Evolutionary conservation across 2,113 vertebrate genomes (phyloP).

Genomic region (Garra rufa): DNA sequence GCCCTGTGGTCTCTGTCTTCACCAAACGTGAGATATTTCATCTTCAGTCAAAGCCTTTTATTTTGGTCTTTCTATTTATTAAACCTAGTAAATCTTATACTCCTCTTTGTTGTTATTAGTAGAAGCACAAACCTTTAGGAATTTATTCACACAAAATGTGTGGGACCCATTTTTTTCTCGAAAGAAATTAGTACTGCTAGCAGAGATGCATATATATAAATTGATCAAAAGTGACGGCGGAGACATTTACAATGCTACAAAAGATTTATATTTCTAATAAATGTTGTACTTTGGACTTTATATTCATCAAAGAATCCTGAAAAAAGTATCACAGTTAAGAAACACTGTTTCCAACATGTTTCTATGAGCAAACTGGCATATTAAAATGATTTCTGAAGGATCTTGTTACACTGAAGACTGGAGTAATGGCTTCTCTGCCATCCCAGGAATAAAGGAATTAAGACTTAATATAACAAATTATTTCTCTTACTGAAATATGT

Average conservation of each 20-base stretch:
- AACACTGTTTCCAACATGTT: too few species aligned
- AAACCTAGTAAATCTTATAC: background rate
- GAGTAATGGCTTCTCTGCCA: too few species aligned
- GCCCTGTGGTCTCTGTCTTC: constrained; percentile 42
- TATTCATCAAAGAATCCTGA: background rate
- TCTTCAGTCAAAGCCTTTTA: background rate
- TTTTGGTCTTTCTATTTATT: background rate
- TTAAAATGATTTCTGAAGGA: too few species aligned
- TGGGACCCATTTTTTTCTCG: too few species aligned
- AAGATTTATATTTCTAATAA: background rate
- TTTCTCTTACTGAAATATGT: too few species aligned
- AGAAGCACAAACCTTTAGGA: background rate
- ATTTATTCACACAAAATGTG: background rate
- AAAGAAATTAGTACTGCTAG: too few species aligned
- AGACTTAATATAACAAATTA: too few species aligned
- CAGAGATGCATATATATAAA: background rate
- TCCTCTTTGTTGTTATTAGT: background rate
- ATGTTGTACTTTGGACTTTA: background rate
- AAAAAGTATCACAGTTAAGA: background rate
- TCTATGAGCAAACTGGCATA: too few species aligned
- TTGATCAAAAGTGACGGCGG: background rate
- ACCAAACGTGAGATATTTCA: constrained; percentile 47
- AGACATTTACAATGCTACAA: background rate
- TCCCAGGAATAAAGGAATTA: too few species aligned
- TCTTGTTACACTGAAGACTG: too few species aligned